Base-by-base conservation (phyloP, 2,888 invertebrate species). In the Lydus trimaculatus region DNA sequence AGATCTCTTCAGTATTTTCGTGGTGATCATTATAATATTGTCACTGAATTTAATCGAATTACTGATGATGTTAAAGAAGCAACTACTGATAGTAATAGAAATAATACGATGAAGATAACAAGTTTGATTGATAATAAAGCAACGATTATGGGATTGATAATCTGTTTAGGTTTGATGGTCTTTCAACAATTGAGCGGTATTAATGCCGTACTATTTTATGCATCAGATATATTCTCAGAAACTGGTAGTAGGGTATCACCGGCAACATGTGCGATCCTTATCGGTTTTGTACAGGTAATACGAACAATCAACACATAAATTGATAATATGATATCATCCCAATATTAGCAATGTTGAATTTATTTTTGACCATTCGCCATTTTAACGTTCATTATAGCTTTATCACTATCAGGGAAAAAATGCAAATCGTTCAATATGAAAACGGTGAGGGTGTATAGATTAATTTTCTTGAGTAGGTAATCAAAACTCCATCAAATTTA, bases 21-120 rank as follows among this genome's bases (percentile, higher is more conserved):
- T n/a, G 76, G 75, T 20, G 85, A 88, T 4, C 87, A 88, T 75
- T 89, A 89, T 71, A 88, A 88, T 71, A 86, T 87, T 48, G 89
- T 87, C 58, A 85, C 87, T 23, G 91, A 91, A 83, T 79, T 90
- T 6, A 86, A 85, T 66, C 82, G 81, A 2, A 80, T 90, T 39
- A 86, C 86, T 58, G 88, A 88, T 72, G 82, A 86, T 33, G 81
- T 88, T 31, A 82, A 86, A 72, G 87, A 86, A 73, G 84, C 85
- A 31, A 84, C 82, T 0, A 85, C 83, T 65, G 86, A 85, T 72
- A 86, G 85, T 79, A 69, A 85, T 85, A 5, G 86, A 85, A 0
- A 52, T 3, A 52, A 23, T 13, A 52, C 11, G 20, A 25, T 13
- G 4, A 25, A 11, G 23, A 86, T 89, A 58, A 85, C 84, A 61